Evolutionary conservation across 1,140 invertebrate species (phyloP).

Genomic region (Wiebesia pumilae): DNA sequence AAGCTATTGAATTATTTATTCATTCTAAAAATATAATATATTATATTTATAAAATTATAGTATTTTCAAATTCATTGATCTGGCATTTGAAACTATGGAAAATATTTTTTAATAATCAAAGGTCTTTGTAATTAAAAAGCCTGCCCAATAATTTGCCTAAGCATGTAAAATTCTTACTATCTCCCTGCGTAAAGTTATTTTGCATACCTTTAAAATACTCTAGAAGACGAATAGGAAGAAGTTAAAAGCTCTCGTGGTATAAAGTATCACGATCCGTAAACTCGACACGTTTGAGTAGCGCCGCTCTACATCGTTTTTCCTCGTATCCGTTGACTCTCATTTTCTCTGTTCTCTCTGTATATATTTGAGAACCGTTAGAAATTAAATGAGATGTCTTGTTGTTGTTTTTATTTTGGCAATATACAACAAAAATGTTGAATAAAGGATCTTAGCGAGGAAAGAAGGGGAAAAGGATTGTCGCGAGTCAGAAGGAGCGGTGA

Average conservation of each 20-base stretch:
- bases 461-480: too few species aligned
- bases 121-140: neutral
- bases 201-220: neutral
- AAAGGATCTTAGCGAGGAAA: neutral
- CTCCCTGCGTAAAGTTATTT: neutral
- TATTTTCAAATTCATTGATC: neutral
- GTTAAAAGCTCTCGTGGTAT: conserved; percentile 40
- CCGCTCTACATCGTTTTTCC: neutral
- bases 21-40: too few species aligned
- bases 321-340: too few species aligned
- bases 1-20: neutral
- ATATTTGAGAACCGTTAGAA: conserved; percentile 55
- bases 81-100: neutral
- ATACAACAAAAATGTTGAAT: too few species aligned
- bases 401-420: too few species aligned
- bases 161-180: neutral
- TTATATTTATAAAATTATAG: too few species aligned
- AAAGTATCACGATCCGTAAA: conserved; percentile 57
- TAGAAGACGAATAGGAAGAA: neutral
- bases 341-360: neutral
- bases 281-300: conserved; percentile 39
- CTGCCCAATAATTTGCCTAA: neutral
- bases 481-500: neutral
- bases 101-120: neutral
- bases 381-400: conserved; percentile 59